Conservation (phyloP, 2,797 vertebrate species). For the Diplodus puntazzo region DNA sequence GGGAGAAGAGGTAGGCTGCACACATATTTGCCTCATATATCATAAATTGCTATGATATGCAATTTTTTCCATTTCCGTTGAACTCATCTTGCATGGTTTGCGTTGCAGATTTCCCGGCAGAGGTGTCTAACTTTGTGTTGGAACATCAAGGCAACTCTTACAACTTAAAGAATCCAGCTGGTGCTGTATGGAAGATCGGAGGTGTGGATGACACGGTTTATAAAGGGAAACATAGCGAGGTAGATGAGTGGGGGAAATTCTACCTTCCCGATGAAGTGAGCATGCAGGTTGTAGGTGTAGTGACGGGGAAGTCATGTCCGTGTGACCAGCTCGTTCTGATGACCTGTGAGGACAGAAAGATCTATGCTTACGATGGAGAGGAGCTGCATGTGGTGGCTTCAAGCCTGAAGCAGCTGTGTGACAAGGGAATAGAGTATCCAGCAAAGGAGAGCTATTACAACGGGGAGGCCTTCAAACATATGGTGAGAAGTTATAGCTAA, state of each 20-base stretch:
- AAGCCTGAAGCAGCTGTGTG: accelerated
- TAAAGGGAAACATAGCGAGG: accelerated
- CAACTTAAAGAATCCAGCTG: accelerated
- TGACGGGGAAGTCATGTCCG: neutral
- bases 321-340: constrained; percentile 56
- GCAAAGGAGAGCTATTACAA: constrained; percentile 29
- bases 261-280: constrained; percentile 7
- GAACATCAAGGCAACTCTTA: accelerated
- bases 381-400: constrained; percentile 53
- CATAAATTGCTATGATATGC: neutral
- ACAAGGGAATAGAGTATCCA: constrained; percentile 14
- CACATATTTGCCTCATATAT: neutral
- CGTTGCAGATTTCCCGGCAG: neutral
- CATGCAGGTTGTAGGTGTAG: constrained; percentile 47
- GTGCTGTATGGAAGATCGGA: neutral
- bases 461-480: constrained; percentile 43
- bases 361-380: constrained; percentile 60
- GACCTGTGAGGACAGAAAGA: constrained; percentile 30
- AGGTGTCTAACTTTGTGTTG: accelerated
- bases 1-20: neutral
- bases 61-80: neutral
- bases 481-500: constrained; percentile 36
- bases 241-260: constrained; percentile 46
- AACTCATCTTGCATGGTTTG: neutral
- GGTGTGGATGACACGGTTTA: constrained; percentile 40